phyloP scores from a whole-genome alignment of 2,888 invertebrate genomes.

The Tiliacea aurago region DNA sequence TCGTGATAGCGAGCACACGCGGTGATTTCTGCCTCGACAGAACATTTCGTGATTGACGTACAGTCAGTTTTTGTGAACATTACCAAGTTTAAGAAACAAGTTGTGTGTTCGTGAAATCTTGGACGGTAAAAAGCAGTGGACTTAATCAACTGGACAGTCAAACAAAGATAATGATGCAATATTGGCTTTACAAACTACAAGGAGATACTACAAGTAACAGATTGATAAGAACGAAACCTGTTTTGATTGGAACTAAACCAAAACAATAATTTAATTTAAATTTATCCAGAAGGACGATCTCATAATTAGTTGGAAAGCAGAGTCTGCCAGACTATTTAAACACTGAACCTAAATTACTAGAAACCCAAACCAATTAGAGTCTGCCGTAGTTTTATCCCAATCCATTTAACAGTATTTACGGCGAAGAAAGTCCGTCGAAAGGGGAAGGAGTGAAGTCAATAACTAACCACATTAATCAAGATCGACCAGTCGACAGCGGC shows the following conservation, averaged over 20 bases:
- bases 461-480: slow-evolving; percentile 67
- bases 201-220: not conserved
- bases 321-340: slow-evolving; percentile 20
- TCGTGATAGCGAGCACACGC: slow-evolving; percentile 68
- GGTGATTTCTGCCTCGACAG: slow-evolving; percentile 66
- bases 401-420: slow-evolving; percentile 45
- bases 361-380: slow-evolving; percentile 30
- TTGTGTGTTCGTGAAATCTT: slow-evolving; percentile 51
- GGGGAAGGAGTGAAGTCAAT: slow-evolving; percentile 53
- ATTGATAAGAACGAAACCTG: not conserved
- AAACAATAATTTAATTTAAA: slow-evolving; percentile 12
- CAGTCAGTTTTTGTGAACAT: slow-evolving; percentile 68
- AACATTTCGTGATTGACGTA: slow-evolving; percentile 72
- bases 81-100: slow-evolving; percentile 62
- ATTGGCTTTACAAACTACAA: slow-evolving; percentile 14
- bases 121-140: slow-evolving; percentile 40
- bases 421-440: slow-evolving; percentile 50
- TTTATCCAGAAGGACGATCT: not conserved
- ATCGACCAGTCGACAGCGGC: slow-evolving; percentile 47
- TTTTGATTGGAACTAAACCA: not conserved
- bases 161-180: slow-evolving; percentile 20
- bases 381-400: slow-evolving; percentile 42
- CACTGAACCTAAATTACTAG: slow-evolving; percentile 45
- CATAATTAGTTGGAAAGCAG: slow-evolving; percentile 10
- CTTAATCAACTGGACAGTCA: slow-evolving; percentile 10